Evolutionary conservation across 2,888 invertebrate genomes (phyloP), one percentile per base, ranked within the genome.

Genomic region (Apotomis turbidana): DNA sequence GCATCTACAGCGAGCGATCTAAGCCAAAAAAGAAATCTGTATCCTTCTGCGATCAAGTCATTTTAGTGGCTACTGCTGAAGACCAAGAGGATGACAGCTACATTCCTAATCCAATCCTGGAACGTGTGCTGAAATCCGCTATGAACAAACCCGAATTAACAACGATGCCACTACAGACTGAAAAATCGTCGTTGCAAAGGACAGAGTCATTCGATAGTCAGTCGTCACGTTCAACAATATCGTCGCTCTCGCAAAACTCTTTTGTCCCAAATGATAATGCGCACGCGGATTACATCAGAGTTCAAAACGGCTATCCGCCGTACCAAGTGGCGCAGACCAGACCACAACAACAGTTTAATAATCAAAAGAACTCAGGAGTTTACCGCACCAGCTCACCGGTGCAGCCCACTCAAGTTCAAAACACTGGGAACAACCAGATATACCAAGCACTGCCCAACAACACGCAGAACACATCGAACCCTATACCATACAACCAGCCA

Each of bases 11-110:
- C 10, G 95, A 95, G 76, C 87, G 91, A 0, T 94, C 95, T 66
- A 94, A 96, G 73, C 95, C 95, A 0, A 97, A 97, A 84, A 98
- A 98, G 94, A 98, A 98, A 87, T 97, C 97, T 72, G 98, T 98
- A 4, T 98, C 98, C 0, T 98, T 98, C 88, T 98, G 98, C 83
- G 98, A 98, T 86, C 97, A 98, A 89, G 98, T 98, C 0, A 98
- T 98, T 75, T 90, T 98, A 70, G 98, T 98, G 10, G 98, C 98
- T 4, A 98, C 98, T 0, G 97, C 98, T 0, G 98, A 98, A 81
- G 98, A 98, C 79, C 97, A 98, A 81, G 97, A 97, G 87, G 97
- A 97, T 75, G 97, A 97, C 75, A 96, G 97, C 78, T 97, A 97
- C 81, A 97, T 98, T 81, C 97, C 98, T 0, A 98, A 98, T 90